Evolutionary conservation across 1,140 invertebrate genomes (phyloP).

Genomic region (Aphelinus atriplicis): DNA sequence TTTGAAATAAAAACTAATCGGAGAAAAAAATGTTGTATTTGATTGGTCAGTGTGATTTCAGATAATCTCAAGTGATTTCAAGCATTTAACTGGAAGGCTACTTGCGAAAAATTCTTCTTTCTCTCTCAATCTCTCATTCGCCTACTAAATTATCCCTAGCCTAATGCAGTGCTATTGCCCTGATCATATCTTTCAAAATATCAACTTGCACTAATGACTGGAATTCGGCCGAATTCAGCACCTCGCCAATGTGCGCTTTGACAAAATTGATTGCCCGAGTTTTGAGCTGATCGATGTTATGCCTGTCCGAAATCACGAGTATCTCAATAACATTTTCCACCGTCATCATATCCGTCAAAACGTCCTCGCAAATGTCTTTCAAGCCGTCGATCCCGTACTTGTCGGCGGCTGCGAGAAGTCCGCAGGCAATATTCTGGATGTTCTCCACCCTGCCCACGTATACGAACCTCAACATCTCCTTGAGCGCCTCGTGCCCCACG

Average conservation of each 20-base stretch:
- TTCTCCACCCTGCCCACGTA: slow-evolving; percentile 9
- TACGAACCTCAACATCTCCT: slow-evolving; percentile 20
- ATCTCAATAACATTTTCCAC: neutral
- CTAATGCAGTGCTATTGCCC: neutral
- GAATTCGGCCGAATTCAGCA: neutral
- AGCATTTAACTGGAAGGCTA: too few species aligned
- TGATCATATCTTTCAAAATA: neutral
- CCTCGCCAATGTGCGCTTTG: neutral
- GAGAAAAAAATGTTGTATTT: too few species aligned
- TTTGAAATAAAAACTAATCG: too few species aligned
- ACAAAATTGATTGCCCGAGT: neutral
- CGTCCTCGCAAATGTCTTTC: slow-evolving; percentile 13
- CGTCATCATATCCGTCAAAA: slow-evolving; percentile 7
- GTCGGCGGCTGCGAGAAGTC: slow-evolving; percentile 9
- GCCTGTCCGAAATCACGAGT: slow-evolving; percentile 7
- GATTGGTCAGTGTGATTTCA: too few species aligned
- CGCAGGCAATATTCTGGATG: neutral
- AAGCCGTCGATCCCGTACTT: slow-evolving; percentile 23
- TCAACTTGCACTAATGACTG: neutral
- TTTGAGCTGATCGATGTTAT: neutral
- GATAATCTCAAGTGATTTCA: too few species aligned
- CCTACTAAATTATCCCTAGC: too few species aligned
- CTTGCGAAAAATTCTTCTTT: too few species aligned
- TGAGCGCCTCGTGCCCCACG: neutral
- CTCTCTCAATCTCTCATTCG: too few species aligned